Percentiles rank a stretch among this genome's conserved stretches.
These are phyloP conservation scores for Clarias batrachus DNA, from an alignment of 2,113 vertebrate species.

Conservation along the genomic window DNA sequence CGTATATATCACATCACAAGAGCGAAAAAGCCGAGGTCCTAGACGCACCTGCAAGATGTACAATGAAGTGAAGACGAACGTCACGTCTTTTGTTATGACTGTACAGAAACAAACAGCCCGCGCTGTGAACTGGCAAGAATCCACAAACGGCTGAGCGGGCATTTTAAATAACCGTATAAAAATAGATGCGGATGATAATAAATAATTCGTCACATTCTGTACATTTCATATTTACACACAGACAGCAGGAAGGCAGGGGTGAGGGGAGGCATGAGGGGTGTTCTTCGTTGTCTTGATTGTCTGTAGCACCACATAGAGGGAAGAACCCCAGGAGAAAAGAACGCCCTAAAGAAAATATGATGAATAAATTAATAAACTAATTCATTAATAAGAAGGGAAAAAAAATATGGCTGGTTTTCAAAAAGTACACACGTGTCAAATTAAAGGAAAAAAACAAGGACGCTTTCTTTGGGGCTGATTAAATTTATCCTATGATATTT, in stretches of 20 bases:
- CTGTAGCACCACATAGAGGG: constrained; percentile 59
- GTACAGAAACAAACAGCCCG: neutral
- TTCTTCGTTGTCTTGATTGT: constrained; percentile 44
- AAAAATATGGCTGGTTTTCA: neutral
- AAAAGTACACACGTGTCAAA: neutral
- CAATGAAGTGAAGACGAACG: neutral
- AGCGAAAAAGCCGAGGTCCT: too few relatives aligned
- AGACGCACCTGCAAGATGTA: neutral
- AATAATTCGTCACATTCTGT: constrained; percentile 68
- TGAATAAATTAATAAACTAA: neutral
- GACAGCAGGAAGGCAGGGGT: constrained; percentile 53
- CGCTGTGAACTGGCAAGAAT: constrained; percentile 16
- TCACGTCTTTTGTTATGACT: neutral
- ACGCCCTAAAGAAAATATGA: neutral
- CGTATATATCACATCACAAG: neutral
- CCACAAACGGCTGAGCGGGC: constrained; percentile 31
- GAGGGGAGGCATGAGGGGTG: constrained; percentile 38
- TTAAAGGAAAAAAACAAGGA: neutral
- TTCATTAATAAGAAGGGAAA: too few relatives aligned
- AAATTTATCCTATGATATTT: neutral
- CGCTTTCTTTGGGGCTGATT: neutral
- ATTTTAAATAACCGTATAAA: constrained; percentile 63
- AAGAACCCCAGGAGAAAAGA: constrained; percentile 7
- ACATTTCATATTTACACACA: constrained; percentile 71
- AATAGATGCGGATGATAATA: constrained; percentile 71